A percentile compares a stretch with the other conserved stretches of the same genome.
These are phyloP conservation scores for Catharus minimus DNA, from an alignment of 2,113 vertebrate genomes.

Conservation along the genomic window DNA sequence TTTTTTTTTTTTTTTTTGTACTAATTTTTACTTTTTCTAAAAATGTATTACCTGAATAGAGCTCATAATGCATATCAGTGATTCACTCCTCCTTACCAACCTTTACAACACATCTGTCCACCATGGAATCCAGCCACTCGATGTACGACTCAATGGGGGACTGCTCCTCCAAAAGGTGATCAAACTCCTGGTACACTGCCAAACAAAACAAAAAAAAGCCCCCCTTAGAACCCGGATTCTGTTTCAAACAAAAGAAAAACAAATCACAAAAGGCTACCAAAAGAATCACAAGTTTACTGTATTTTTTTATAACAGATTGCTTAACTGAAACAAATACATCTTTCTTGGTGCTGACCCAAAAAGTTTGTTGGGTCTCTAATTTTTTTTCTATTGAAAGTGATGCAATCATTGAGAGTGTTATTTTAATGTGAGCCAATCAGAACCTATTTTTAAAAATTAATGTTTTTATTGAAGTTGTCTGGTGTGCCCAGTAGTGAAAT, in stretches of 20 bases:
- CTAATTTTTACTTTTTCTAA: neutral
- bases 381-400: neutral
- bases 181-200: slow-evolving; percentile 97
- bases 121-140: slow-evolving; percentile 98
- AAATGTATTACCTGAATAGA: neutral
- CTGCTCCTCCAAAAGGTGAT: slow-evolving; percentile 94
- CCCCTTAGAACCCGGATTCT: neutral
- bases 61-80: neutral
- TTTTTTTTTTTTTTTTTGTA: neutral
- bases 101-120: slow-evolving; percentile 97
- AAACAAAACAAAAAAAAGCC: slow-evolving; percentile 5
- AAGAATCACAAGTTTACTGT: neutral
- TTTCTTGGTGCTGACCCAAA: neutral
- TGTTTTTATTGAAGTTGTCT: neutral
- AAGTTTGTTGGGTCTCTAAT: neutral
- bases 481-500: neutral
- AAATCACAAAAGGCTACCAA: neutral
- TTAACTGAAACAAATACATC: neutral
- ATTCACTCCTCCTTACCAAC: slow-evolving; percentile 73
- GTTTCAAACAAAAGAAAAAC: neutral
- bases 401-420: neutral
- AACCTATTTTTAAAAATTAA: neutral
- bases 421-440: neutral
- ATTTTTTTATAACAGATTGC: neutral
- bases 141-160: slow-evolving; percentile 96